Evolutionary conservation across 2,797 vertebrate genomes (phyloP).

Genomic region (Chromobotia macracanthus): DNA sequence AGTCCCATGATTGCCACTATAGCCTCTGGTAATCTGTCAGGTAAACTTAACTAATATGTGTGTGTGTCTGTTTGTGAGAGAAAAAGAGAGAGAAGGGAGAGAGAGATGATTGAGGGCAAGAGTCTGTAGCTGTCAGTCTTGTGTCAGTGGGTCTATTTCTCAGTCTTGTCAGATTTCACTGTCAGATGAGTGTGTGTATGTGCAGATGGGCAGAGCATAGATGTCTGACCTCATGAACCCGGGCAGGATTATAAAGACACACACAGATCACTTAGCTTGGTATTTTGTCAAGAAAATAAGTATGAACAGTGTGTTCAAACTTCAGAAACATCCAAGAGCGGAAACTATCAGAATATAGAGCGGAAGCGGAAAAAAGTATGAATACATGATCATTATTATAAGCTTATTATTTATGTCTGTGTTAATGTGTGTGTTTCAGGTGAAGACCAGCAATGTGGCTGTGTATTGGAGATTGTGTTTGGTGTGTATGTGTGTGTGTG

Average conservation of each 20-base stretch:
- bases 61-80: neutral
- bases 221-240: constrained; percentile 29
- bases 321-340: too few relatives aligned
- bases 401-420: neutral
- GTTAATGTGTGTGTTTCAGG: neutral
- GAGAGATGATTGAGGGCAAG: neutral
- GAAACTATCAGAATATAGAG: too few relatives aligned
- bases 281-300: neutral
- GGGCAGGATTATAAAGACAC: neutral
- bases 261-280: neutral
- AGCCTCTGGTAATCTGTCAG: constrained; percentile 28
- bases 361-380: too few relatives aligned
- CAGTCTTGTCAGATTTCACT: constrained; percentile 16
- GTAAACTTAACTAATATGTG: constrained; percentile 1
- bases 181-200: neutral
- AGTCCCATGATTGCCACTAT: neutral
- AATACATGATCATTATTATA: too few relatives aligned
- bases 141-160: constrained; percentile 4
- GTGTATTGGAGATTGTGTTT: too few relatives aligned
- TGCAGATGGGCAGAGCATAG: constrained; percentile 30
- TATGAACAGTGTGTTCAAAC: neutral
- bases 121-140: constrained; percentile 13
- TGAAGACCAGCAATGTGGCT: neutral
- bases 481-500: neutral
- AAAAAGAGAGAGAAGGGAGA: too few relatives aligned